phyloP scores from a whole-genome alignment of 2,888 invertebrate species.

The Terebella lapidaria region DNA sequence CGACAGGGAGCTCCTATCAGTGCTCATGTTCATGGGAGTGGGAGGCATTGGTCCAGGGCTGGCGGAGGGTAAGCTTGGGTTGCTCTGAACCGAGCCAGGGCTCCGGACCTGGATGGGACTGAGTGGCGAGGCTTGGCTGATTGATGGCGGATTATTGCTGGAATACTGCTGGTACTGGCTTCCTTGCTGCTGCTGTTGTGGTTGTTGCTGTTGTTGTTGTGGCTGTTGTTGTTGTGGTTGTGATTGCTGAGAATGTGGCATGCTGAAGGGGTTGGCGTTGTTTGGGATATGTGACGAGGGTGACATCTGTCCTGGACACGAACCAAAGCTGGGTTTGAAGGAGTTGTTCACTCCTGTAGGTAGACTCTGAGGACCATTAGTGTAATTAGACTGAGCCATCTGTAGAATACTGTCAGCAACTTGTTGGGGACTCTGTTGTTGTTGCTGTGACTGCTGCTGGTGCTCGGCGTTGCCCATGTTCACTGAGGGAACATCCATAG shows the following conservation, averaged over 20 bases:
- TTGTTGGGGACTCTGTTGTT: conserved; percentile 41
- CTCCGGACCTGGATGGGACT: conserved; percentile 34
- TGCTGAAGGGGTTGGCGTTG: not conserved
- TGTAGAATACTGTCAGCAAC: conserved; percentile 49
- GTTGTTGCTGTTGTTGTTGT: conserved; percentile 3
- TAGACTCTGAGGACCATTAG: conserved; percentile 7
- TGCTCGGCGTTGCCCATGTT: not conserved
- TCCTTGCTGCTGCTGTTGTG: too few species aligned
- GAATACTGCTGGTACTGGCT: conserved; percentile 12
- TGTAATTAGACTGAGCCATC: conserved; percentile 40
- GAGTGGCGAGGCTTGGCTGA: conserved; percentile 26
- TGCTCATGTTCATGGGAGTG: too few species aligned
- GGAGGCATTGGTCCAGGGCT: conserved; percentile 43
- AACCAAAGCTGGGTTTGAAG: not conserved
- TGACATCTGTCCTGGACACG: too few species aligned
- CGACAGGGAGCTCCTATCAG: not conserved
- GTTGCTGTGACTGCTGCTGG: conserved; percentile 8
- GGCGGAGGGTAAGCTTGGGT: conserved; percentile 34
- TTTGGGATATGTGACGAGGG: not conserved
- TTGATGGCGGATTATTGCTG: not conserved
- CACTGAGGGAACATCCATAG: too few species aligned
- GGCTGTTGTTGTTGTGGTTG: not conserved
- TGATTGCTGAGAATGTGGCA: not conserved
- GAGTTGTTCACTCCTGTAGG: not conserved
- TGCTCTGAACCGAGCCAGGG: conserved; percentile 41